Percentiles rank a stretch among this genome's conserved stretches.
Evolutionary conservation across 1,140 invertebrate species (phyloP).

Genomic region (Brachystomella parvula): DNA sequence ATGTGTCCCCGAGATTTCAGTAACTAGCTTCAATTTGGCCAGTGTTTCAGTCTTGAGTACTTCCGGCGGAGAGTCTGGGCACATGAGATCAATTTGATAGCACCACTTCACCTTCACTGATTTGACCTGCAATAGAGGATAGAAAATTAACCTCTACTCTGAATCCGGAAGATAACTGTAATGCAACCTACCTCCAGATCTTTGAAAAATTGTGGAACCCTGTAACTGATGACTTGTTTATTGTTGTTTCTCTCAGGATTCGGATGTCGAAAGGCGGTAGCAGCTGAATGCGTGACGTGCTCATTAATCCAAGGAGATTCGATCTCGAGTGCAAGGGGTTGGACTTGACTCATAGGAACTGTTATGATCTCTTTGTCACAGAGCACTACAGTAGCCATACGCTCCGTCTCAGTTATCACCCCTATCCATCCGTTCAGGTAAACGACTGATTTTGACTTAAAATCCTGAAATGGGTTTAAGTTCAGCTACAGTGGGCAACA

Average conservation of each 20-base stretch:
- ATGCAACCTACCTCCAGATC: neutral
- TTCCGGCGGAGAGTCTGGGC: neutral
- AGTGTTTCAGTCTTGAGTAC: neutral
- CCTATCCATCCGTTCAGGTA: neutral
- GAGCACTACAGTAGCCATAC: neutral
- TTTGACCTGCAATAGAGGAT: neutral
- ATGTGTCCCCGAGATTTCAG: neutral
- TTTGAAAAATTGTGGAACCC: neutral
- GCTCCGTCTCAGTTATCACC: neutral
- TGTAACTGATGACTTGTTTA: too few relatives aligned
- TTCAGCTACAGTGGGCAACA: too few relatives aligned
- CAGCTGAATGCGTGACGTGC: neutral
- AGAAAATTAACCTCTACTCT: neutral
- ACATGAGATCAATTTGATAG: neutral
- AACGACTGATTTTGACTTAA: constrained; percentile 6
- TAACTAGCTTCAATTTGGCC: neutral
- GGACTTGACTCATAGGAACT: neutral
- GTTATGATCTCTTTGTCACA: too few relatives aligned
- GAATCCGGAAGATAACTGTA: neutral
- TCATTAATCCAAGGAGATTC: constrained; percentile 6
- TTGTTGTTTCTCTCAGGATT: too few relatives aligned
- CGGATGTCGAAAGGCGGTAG: neutral
- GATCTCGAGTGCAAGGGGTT: neutral
- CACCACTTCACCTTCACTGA: neutral
- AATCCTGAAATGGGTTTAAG: constrained; percentile 11